These are phyloP conservation scores for Epinephelus cyanopodus DNA, from an alignment of 2,113 vertebrate genomes.

Conservation along the genomic window DNA sequence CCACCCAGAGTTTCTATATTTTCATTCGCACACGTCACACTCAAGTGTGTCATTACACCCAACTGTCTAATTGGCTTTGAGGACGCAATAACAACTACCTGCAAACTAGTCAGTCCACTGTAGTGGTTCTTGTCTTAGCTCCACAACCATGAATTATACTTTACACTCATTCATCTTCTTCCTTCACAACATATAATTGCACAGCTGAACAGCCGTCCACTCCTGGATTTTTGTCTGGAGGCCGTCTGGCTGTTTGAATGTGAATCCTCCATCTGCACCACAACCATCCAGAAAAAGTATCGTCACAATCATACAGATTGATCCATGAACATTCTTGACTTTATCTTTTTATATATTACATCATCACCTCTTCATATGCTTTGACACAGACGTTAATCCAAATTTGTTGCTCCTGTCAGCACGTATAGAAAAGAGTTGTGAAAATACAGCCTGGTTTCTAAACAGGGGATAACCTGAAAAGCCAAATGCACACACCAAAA, in stretches of 20 bases:
- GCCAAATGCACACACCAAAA: conserved; percentile 26
- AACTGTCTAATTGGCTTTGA: background rate
- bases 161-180: conserved; percentile 35
- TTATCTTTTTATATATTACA: background rate
- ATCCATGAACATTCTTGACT: background rate
- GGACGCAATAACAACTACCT: conserved; percentile 17
- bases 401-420: conserved; percentile 12
- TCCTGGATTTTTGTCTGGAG: conserved; percentile 23
- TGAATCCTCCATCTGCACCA: background rate
- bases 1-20: conserved; percentile 7
- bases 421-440: background rate
- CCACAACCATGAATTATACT: conserved; percentile 38
- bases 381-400: conserved; percentile 6
- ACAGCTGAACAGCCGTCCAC: conserved; percentile 21
- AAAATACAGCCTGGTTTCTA: conserved; percentile 1
- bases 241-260: conserved; percentile 1
- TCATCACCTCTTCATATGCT: background rate
- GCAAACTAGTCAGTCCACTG: background rate
- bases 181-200: conserved; percentile 29
- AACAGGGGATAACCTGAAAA: conserved; percentile 10
- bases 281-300: too few relatives aligned
- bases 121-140: background rate
- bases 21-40: background rate
- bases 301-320: background rate
- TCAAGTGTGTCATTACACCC: conserved; percentile 1